Base-by-base conservation (phyloP, 2,113 vertebrate species). In the Apeltes quadracus region DNA sequence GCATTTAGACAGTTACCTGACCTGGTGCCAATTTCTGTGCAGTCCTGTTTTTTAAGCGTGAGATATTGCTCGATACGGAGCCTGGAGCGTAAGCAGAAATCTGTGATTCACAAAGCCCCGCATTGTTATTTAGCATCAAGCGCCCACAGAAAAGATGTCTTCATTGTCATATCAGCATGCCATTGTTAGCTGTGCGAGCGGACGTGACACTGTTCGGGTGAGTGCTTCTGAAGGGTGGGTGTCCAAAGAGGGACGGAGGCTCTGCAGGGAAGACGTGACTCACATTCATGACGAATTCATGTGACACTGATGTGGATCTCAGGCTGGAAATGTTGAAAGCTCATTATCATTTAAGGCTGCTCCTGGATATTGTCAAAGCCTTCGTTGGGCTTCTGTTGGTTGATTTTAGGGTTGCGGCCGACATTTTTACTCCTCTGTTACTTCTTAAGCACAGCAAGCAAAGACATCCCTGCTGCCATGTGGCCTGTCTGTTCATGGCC, bases 81-180 rank as follows among this genome's bases (percentile, higher is more conserved):
- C 6, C n/a, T 2, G 1, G 36, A 62, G 23, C 10, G 23, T 44
- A 63, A 59, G 38, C 27, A 43, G 16, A 3, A 55, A 20, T 25
- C 25, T 48, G 62, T 59, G 69, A 55, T 48, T 61, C 64, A 70
- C 32, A 59, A 23, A 70, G 16, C n/a, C 64, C 46, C 57, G 39
- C 48, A 25, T 36, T 39, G 29, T 16, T 34, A 18, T 46, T 38
- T 46, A 61, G 22, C 7, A 22, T 16, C 12, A 7, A 23, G 46
- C 53, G 22, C 75, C 79, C 46, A 65, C 69, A 56, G 64, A 69
- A 59, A 74, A 69, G 38, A 74, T 65, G 80, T 82, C 51, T 39
- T 13, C 10, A 43, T 62, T 29, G 64, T 63, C 74, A 18, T 27
- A 18, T n/a, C 29, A n/a, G 63, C 56, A 32, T 4, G 23, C 50